phyloP scores from a whole-genome alignment of 2,797 vertebrate species.

The Sardinella longiceps region DNA sequence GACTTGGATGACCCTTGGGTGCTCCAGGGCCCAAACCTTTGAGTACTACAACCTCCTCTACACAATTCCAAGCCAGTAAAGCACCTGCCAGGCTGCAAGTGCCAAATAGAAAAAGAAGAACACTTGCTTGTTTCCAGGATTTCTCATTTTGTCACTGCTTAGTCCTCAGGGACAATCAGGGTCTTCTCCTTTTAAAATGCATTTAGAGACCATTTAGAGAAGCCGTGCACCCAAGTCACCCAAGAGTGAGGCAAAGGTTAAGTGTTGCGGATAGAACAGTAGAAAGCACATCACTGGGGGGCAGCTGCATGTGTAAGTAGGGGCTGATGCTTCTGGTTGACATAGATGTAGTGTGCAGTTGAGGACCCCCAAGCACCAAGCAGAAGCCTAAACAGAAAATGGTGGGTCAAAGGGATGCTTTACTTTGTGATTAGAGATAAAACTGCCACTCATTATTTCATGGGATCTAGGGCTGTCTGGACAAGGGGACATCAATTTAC shows the following conservation, averaged over 20 bases:
- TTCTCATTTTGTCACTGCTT: background rate
- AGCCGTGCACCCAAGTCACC: background rate
- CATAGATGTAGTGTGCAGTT: conserved; percentile 13
- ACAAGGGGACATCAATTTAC: conserved; percentile 23
- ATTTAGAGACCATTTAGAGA: conserved; percentile 2
- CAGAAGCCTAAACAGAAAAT: conserved; percentile 3
- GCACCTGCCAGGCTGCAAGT: background rate
- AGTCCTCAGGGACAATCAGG: background rate
- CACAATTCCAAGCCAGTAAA: background rate
- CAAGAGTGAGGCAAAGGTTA: conserved; percentile 3
- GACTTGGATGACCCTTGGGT: background rate
- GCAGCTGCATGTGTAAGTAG: background rate
- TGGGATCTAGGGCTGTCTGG: conserved; percentile 15
- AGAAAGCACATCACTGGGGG: background rate
- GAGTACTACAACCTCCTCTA: background rate
- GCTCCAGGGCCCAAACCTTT: background rate
- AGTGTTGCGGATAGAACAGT: background rate
- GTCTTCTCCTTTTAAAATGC: background rate
- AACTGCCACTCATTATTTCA: conserved; percentile 28
- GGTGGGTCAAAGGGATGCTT: conserved; percentile 18
- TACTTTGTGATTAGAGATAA: conserved; percentile 23
- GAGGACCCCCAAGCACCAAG: background rate
- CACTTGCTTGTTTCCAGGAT: background rate
- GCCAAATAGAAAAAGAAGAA: background rate
- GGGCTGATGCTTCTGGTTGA: background rate